Base-by-base conservation (phyloP, 2,797 vertebrate species). In the Neostethus bicornis region DNA sequence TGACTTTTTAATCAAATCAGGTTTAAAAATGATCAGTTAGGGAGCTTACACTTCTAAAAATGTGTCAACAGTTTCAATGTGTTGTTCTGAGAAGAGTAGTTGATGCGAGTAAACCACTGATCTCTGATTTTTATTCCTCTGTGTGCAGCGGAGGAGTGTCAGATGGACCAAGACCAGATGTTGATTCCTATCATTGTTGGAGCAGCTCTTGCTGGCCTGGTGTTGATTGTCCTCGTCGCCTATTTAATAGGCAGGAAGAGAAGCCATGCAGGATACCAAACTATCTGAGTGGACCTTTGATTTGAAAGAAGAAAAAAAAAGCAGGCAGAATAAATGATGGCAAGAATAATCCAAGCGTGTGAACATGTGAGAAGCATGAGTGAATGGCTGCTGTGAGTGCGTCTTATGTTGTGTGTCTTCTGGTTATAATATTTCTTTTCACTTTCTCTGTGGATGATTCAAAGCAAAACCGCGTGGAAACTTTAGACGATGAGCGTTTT, bases 211-310 rank as follows among this genome's bases (percentile, higher is more conserved):
- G 95, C 96, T 0, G 95, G 95, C 67, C 93, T 99, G 48, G 97
- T 99, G 79, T 93, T 99, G 14, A 93, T 98, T 21, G 94, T 98
- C 39, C 91, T 99, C 80, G 89, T 99, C 24, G 97, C 97, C 4
- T 99, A 99, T 86, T 92, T 99, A 67, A 95, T 99, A 60, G 97
- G 97, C 79, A 92, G 95, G 64, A 98, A 95, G 92, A 94, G 95
- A 84, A 98, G 96, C 84, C 96, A 98, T 2, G 96, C 97, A 28
- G 97, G 97, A 81, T 99, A 99, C 88, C 97, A 99, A 87, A 98
- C 96, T 35, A 98, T 99, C 81, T 99, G 92, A 95, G 46, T 0
- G 20, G 25, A 34, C 54, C 39, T 31, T 11, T 63, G 3, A 16
- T 66, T 51, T 20, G 59, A 47, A 39, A 60, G 24, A 4, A 58